Base-by-base conservation (phyloP, 2,113 vertebrate species). In the Cephalophus harveyi region DNA sequence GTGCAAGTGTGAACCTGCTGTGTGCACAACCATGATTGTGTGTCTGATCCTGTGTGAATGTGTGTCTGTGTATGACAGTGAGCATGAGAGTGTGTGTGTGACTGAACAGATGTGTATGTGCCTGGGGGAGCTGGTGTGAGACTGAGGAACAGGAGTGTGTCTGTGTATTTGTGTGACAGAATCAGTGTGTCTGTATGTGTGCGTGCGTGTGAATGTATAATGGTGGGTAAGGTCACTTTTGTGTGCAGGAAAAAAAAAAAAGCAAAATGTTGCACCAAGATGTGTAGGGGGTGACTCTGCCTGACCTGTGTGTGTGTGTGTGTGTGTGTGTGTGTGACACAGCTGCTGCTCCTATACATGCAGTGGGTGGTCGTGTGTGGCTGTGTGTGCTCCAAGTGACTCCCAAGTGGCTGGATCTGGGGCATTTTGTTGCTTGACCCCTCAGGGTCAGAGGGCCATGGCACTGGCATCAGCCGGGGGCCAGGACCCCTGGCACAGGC, bases 261-360 rank as follows among this genome's bases (percentile, higher is more conserved):
- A 12, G n/a, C 67, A 71, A 71, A 71, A 40, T 36, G n/a, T 27
- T 46, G 59, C 11, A 19, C 43, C 7, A 19, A n/a, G 13, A 60
- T 25, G 1, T 4, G 36, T 3, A 19, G 40, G 7, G 48, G 40
- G 28, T 8, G 59, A 25, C n/a, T 6, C 30, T 59, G 33, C 10
- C 48, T 52, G 57, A 14, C 0, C 3, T 50, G 71, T 3, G 46
- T 81, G 5, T 50, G 71, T 3, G 46, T 81, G 23, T 9, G 16
- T 40, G 59, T 43, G 74, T 89, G n/a, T 9, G n/a, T 6, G 4
- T 1, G 46, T 81, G 25, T 7, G 30, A 33, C 9, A 62, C 7
- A 43, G 21, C 14, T 12, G 23, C 30, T 30, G 13, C 43, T 3
- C 33, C 25, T 0, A 3, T 11, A 10, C 16, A 2, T 3, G 28